Evolutionary conservation across 2,113 vertebrate species (phyloP).

Genomic region (Ctenomys sociabilis): DNA sequence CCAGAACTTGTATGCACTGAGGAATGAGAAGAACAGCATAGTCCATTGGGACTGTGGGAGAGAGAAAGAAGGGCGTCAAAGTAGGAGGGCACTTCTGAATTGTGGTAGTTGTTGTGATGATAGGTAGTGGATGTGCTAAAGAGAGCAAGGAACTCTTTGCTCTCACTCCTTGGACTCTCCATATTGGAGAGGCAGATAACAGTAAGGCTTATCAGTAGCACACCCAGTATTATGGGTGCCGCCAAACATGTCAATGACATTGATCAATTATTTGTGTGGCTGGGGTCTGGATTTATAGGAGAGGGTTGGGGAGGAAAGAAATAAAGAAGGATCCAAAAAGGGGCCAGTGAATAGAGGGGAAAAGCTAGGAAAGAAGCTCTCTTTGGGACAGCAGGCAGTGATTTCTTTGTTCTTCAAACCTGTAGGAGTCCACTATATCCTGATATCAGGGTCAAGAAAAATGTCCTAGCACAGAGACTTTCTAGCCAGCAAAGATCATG

Average conservation of each 20-base stretch:
- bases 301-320: neutral
- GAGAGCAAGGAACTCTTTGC: neutral
- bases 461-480: neutral
- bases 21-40: neutral
- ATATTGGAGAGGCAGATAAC: neutral
- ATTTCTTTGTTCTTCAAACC: neutral
- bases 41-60: neutral
- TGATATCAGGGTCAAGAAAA: conserved; percentile 20
- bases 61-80: neutral
- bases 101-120: neutral
- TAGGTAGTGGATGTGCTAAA: neutral
- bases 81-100: neutral
- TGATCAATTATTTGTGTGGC: neutral
- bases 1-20: neutral
- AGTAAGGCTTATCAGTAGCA: neutral
- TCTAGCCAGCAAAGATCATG: neutral
- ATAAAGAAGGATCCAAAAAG: neutral
- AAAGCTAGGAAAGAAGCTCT: neutral
- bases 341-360: neutral
- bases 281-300: neutral
- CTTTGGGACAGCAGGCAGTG: neutral
- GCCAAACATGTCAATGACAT: neutral
- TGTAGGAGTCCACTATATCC: neutral
- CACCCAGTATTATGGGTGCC: neutral
- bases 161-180: neutral